Conservation (phyloP, 2,113 vertebrate species). For the Aegypius monachus region DNA sequence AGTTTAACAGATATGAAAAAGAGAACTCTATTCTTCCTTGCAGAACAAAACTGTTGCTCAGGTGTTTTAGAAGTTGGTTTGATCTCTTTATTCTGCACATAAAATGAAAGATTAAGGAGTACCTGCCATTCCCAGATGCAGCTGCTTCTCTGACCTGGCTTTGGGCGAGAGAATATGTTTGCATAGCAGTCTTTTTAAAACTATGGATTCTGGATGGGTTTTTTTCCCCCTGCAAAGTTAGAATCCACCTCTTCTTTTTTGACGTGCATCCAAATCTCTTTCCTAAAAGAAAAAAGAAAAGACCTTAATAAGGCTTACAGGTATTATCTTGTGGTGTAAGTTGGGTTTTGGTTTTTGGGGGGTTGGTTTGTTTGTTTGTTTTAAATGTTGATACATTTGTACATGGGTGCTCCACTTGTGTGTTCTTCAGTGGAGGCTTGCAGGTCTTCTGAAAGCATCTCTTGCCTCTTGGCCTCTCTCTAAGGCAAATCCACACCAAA, state of each 20-base stretch:
- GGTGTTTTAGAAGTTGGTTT: slow-evolving; percentile 1
- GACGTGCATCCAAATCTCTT: not conserved
- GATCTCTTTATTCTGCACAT: slow-evolving; percentile 1
- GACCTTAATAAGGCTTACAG: not conserved
- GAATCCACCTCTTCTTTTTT: not conserved
- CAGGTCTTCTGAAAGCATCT: not conserved
- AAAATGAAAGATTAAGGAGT: slow-evolving; percentile 17
- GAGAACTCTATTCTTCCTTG: not conserved
- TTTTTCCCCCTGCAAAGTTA: not conserved
- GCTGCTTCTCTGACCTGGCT: not conserved
- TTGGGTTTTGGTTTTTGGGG: not conserved
- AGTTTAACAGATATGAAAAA: not conserved
- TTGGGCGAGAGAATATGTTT: not conserved
- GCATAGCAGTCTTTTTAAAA: not conserved
- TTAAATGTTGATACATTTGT: not conserved
- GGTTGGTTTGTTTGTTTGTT: not conserved
- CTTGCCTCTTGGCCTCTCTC: not conserved
- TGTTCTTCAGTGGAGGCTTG: not conserved
- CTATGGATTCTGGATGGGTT: not conserved
- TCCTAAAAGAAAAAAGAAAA: not conserved
- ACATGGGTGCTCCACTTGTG: not conserved
- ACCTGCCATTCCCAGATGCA: not conserved
- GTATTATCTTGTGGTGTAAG: not conserved
- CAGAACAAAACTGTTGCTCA: not conserved
- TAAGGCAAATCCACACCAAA: not conserved